Percentiles rank a stretch among this genome's conserved stretches.
Conservation (phyloP, 2,888 invertebrate species). For the Exocentrus adspersus region DNA sequence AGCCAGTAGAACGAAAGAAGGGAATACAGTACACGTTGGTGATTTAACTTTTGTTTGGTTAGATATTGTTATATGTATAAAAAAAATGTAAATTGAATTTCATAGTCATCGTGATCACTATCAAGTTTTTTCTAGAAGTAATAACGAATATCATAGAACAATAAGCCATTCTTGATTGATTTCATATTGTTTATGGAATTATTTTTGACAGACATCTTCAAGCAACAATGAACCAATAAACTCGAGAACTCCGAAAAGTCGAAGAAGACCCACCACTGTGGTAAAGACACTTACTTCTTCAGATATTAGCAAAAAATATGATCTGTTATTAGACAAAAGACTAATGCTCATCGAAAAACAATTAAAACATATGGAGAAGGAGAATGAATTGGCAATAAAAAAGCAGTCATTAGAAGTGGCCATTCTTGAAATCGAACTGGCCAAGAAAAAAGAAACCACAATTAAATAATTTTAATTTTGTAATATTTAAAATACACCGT, state of each 20-base stretch:
- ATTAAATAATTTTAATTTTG: too few species aligned
- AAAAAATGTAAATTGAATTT: too few species aligned
- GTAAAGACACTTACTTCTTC: constrained; percentile 9
- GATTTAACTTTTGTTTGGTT: too few species aligned
- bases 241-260: neutral
- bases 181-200: too few species aligned
- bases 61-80: too few species aligned
- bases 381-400: neutral
- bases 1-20: neutral
- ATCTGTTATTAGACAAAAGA: constrained; percentile 6
- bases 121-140: too few species aligned
- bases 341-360: neutral
- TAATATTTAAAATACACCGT: neutral
- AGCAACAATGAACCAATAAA: too few species aligned
- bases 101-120: too few species aligned
- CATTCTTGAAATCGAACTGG: neutral
- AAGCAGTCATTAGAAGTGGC: neutral
- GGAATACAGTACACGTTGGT: too few species aligned
- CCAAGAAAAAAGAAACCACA: neutral
- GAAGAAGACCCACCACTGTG: constrained; percentile 7
- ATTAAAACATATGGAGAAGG: neutral
- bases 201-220: too few species aligned
- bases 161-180: too few species aligned
- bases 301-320: constrained; percentile 15
- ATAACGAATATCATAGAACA: too few species aligned